phyloP scores from a whole-genome alignment of 2,888 invertebrate species.

The Epinotia demarniana region DNA sequence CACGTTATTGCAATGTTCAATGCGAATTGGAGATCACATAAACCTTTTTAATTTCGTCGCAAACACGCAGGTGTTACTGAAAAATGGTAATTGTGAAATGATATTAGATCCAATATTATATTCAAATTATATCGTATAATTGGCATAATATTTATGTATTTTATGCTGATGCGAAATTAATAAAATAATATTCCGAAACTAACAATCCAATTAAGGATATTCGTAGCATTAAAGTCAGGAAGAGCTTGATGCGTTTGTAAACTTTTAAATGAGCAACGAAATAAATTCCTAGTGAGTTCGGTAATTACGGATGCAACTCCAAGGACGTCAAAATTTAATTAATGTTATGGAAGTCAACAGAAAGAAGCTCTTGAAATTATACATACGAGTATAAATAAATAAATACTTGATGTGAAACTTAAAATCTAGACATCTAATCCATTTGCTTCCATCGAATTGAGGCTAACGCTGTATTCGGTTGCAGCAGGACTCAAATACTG shows the following conservation, averaged over 20 bases:
- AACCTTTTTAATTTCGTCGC: not conserved
- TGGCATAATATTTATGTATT: not conserved
- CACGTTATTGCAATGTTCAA: no score
- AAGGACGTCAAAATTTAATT: not conserved
- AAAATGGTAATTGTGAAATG: not conserved
- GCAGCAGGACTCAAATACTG: not conserved
- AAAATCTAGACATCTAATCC: not conserved
- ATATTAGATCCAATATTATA: not conserved
- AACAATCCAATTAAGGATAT: slow-evolving; percentile 13
- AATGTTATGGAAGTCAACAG: not conserved
- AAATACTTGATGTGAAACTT: not conserved
- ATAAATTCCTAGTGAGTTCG: not conserved
- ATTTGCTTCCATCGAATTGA: not conserved
- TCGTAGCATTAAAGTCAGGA: slow-evolving; percentile 5
- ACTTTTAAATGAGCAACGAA: not conserved
- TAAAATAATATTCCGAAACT: not conserved
- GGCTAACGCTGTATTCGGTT: not conserved
- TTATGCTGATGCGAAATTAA: not conserved
- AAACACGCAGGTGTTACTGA: not conserved
- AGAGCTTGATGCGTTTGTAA: slow-evolving; percentile 5
- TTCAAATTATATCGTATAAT: not conserved
- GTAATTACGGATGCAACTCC: not conserved
- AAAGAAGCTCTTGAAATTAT: not conserved
- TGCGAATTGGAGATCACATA: no score
- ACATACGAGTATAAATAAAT: not conserved